These are phyloP conservation scores for Sterrhoptilus dennistouni DNA, from an alignment of 2,113 vertebrate genomes.

Conservation along the genomic window DNA sequence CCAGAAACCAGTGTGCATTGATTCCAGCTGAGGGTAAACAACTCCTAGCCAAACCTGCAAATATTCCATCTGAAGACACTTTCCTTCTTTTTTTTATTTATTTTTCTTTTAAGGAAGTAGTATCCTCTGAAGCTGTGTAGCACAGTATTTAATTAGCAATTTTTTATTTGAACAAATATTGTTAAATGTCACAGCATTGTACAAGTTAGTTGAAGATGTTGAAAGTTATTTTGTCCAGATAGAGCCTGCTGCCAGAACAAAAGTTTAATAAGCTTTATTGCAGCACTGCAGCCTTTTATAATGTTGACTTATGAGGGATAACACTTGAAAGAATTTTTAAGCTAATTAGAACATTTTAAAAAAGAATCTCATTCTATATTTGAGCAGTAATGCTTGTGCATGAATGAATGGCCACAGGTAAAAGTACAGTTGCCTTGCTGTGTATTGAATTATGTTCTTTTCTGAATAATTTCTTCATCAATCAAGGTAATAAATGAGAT, in stretches of 20 bases:
- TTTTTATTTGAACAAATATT: not conserved
- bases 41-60: not conserved
- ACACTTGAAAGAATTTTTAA: not conserved
- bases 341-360: not conserved
- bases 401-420: not conserved
- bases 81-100: not conserved
- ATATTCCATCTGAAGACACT: not conserved
- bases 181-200: not conserved
- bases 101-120: not conserved
- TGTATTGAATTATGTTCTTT: not conserved
- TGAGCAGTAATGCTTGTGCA: not conserved
- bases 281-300: not conserved
- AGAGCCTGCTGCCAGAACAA: not conserved
- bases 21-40: conserved; percentile 25
- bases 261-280: not conserved
- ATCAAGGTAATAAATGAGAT: not conserved
- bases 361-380: not conserved
- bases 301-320: not conserved
- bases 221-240: not conserved
- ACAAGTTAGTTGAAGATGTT: not conserved
- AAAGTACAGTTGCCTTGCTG: not conserved
- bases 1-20: not conserved
- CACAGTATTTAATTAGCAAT: not conserved
- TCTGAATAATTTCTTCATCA: not conserved
- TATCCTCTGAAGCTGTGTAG: not conserved